phyloP scores from a whole-genome alignment of 2,113 vertebrate genomes.

The Elgaria multicarinata region DNA sequence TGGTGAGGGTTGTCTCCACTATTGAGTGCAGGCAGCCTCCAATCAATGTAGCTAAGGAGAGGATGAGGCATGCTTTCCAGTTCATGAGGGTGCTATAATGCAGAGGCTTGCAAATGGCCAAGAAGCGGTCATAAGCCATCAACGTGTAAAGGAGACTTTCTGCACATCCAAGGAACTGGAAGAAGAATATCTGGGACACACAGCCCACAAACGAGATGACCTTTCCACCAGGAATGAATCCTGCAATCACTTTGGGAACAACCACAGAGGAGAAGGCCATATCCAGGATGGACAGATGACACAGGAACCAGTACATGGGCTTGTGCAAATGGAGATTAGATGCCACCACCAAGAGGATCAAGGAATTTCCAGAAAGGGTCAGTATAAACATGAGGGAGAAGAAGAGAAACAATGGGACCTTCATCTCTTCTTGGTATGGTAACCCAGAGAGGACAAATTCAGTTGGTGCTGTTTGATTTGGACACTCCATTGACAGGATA shows the following conservation, averaged over 20 bases:
- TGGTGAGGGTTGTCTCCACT: constrained; percentile 64
- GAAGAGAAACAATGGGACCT: constrained; percentile 34
- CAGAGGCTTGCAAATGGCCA: constrained; percentile 59
- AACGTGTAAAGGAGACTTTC: constrained; percentile 66
- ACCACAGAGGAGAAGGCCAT: constrained; percentile 67
- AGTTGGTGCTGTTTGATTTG: constrained; percentile 49
- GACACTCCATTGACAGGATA: constrained; percentile 31
- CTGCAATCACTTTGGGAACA: constrained; percentile 69
- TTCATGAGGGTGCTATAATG: constrained; percentile 50
- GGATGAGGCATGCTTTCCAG: constrained; percentile 16
- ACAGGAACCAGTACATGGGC: constrained; percentile 72
- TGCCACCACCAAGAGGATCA: constrained; percentile 64
- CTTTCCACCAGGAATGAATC: constrained; percentile 56
- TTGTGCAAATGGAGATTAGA: constrained; percentile 53
- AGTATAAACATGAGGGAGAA: constrained; percentile 57
- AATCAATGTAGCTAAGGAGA: constrained; percentile 32
- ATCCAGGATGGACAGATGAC: constrained; percentile 69
- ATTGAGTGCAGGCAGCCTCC: constrained; percentile 56
- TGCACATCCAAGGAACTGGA: constrained; percentile 71
- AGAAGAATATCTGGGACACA: constrained; percentile 64
- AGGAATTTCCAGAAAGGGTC: constrained; percentile 59
- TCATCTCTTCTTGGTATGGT: constrained; percentile 38
- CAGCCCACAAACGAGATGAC: constrained; percentile 67
- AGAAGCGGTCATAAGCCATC: constrained; percentile 57
- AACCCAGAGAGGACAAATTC: constrained; percentile 65